phyloP scores from a whole-genome alignment of 2,888 invertebrate species.

The Sminthurinus aureus region DNA sequence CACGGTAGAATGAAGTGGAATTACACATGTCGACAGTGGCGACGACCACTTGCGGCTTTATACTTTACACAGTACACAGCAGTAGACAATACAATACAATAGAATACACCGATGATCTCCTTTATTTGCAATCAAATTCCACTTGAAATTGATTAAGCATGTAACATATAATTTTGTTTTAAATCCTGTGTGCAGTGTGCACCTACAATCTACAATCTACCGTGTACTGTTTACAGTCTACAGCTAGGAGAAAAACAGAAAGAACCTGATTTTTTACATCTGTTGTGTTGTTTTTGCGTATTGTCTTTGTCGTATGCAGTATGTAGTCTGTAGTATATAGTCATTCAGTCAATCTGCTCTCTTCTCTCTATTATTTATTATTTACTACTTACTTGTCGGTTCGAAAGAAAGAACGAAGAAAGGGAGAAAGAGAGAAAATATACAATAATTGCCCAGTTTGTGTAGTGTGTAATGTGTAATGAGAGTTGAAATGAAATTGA shows the following conservation, averaged over 20 bases:
- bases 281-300: background rate
- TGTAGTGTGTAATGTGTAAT: background rate
- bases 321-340: no score
- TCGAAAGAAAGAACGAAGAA: background rate
- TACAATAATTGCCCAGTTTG: background rate
- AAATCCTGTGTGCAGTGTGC: background rate
- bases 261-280: background rate
- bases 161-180: background rate
- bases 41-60: no score
- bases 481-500: background rate
- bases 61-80: no score
- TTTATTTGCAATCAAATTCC: background rate
- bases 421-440: background rate
- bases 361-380: no score
- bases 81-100: no score
- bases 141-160: background rate
- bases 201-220: no score
- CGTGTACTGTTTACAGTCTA: no score
- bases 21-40: no score
- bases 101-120: background rate
- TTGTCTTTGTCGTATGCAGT: no score
- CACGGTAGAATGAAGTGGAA: no score
- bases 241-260: background rate
- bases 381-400: background rate
- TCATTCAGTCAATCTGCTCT: no score